Evolutionary conservation across 37 sponge, comb jelly and placozoan species (phyloP).

Genomic region (Chondrilla cf. caribensis): DNA sequence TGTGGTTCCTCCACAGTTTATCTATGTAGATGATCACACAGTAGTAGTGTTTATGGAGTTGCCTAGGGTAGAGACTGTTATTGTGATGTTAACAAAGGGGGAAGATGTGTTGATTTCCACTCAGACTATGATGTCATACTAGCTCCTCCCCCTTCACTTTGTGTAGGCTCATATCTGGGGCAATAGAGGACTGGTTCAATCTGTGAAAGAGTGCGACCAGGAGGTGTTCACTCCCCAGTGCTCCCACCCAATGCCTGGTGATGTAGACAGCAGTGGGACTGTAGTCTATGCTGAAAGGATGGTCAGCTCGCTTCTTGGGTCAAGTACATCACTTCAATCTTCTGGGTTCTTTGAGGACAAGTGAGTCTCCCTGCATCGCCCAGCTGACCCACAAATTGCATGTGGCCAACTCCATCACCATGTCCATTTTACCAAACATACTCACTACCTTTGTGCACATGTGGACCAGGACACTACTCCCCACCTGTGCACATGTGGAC

Average conservation of each 20-base stretch:
- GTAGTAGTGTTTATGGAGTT: too few relatives aligned
- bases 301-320: constrained; percentile 9
- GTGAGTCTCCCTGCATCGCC: neutral
- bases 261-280: neutral
- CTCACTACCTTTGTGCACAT: too few relatives aligned
- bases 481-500: too few relatives aligned
- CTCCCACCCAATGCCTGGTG: neutral
- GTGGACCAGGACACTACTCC: too few relatives aligned
- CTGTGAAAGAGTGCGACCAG: neutral
- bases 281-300: neutral
- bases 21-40: too few relatives aligned
- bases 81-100: neutral
- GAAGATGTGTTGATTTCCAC: neutral
- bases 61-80: too few relatives aligned
- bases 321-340: neutral
- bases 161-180: constrained; percentile 6
- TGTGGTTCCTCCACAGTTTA: too few relatives aligned
- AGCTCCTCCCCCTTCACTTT: neutral
- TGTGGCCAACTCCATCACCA: too few relatives aligned
- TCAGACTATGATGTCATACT: neutral
- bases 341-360: constrained; percentile 9
- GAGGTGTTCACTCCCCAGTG: neutral
- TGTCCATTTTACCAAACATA: too few relatives aligned
- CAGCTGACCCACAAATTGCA: too few relatives aligned
- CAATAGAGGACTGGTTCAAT: neutral